phyloP scores from a whole-genome alignment of 64 coral and sea anemone species.

The Acropora yongei region DNA sequence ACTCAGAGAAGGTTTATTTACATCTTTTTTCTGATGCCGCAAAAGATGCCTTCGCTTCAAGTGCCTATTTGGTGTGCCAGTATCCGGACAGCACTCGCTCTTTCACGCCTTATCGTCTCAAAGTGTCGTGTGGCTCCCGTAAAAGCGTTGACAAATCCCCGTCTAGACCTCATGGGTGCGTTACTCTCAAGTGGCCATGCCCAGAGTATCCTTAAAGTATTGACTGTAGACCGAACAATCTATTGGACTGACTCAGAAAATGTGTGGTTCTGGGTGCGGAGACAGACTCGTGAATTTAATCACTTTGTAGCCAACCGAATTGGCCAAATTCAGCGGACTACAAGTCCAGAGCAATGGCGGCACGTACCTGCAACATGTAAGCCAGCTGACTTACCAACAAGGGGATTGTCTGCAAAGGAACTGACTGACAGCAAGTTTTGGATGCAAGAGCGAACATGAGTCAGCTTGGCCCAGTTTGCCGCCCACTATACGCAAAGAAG shows the following conservation, averaged over 20 bases:
- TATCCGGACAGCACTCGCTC: constrained; percentile 15
- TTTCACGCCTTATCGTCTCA: constrained; percentile 22
- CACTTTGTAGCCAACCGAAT: constrained; percentile 51
- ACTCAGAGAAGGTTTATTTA: constrained; percentile 15
- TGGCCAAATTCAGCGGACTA: constrained; percentile 21
- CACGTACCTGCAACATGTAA: constrained; percentile 11
- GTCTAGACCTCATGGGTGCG: constrained; percentile 64
- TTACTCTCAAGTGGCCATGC: constrained; percentile 30
- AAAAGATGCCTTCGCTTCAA: constrained; percentile 54
- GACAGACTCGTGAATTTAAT: constrained; percentile 46
- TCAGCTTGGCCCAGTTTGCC: constrained; percentile 13
- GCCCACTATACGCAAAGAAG: constrained; percentile 4
- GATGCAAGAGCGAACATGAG: not conserved
- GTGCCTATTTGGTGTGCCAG: constrained; percentile 47
- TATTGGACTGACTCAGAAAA: constrained; percentile 51
- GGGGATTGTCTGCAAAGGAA: constrained; percentile 24
- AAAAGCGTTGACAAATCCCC: constrained; percentile 45
- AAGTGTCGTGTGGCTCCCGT: constrained; percentile 50
- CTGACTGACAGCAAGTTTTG: not conserved
- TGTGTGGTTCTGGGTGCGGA: constrained; percentile 47
- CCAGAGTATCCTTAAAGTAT: constrained; percentile 3
- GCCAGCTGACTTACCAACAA: constrained; percentile 33
- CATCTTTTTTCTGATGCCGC: constrained; percentile 62
- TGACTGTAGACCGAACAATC: constrained; percentile 35
- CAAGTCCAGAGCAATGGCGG: constrained; percentile 12